Percentiles rank a stretch among this genome's conserved stretches.
Conservation (phyloP, 2,113 vertebrate genomes). For the Podarcis cretensis region DNA sequence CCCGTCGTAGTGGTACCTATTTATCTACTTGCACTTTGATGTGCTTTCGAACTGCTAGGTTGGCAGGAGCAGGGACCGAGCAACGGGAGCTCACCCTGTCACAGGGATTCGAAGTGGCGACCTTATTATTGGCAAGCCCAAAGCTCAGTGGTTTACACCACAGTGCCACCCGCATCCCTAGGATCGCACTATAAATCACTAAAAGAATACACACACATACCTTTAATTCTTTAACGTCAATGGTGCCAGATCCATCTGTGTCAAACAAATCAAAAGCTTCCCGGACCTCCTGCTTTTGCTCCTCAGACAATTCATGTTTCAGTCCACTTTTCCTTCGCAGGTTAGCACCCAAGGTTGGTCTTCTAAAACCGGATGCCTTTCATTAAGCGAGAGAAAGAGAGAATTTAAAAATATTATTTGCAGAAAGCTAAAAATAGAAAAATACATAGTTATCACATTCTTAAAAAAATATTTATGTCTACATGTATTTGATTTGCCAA, state of each 20-base stretch:
- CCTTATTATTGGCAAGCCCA: no score
- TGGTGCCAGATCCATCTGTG: constrained; percentile 87
- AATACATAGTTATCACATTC: background rate
- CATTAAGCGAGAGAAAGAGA: constrained; percentile 38
- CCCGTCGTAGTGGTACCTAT: no score
- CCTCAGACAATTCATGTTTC: constrained; percentile 88
- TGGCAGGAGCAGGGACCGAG: no score
- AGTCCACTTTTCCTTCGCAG: constrained; percentile 79
- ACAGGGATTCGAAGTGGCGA: fast-evolving
- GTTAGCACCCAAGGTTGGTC: constrained; percentile 64
- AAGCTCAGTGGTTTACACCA: no score
- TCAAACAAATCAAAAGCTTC: constrained; percentile 95
- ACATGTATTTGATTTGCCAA: background rate
- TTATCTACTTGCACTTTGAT: no score
- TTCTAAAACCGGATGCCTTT: constrained; percentile 83
- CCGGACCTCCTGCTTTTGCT: constrained; percentile 91
- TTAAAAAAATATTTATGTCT: background rate
- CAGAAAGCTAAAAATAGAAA: background rate
- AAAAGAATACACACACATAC: constrained; percentile 58
- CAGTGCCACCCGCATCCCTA: no score
- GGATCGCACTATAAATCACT: background rate
- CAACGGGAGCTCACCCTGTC: no score
- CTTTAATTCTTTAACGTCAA: constrained; percentile 94
- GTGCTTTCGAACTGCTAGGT: no score
- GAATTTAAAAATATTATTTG: background rate